A percentile compares a stretch with the other conserved stretches of the same genome.
phyloP scores from a whole-genome alignment of 2,888 invertebrate species.

The Heliconius hortense region DNA sequence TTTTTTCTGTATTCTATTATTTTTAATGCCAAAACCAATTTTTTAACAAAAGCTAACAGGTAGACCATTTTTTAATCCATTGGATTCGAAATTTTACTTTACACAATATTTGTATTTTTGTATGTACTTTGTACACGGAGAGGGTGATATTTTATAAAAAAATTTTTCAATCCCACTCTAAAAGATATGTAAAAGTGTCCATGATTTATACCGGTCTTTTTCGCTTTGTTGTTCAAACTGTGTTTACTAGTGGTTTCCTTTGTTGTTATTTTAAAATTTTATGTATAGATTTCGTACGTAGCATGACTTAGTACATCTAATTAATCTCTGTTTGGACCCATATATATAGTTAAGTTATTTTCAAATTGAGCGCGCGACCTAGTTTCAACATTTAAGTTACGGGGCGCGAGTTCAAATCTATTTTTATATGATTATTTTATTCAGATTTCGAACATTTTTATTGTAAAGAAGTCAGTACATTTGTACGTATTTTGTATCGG shows the following conservation, averaged over 20 bases:
- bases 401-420: no score
- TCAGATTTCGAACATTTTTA: neutral
- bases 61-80: no score
- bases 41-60: no score
- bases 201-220: neutral
- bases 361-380: no score
- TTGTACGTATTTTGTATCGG: neutral
- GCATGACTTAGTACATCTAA: no score
- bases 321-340: no score
- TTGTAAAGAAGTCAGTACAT: neutral
- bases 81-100: neutral
- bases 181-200: neutral
- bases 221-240: neutral
- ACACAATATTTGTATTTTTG: neutral
- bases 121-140: neutral
- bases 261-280: neutral
- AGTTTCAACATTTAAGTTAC: no score
- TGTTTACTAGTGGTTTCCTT: neutral
- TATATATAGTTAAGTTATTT: no score
- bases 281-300: neutral
- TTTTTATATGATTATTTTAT: no score
- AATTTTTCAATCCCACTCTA: no score
- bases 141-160: neutral
- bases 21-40: no score
- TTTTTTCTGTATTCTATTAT: no score